Evolutionary conservation across 23 tunicate species (phyloP), one percentile per base, ranked within the genome.

Genomic region (Trididemnum miniatum): DNA sequence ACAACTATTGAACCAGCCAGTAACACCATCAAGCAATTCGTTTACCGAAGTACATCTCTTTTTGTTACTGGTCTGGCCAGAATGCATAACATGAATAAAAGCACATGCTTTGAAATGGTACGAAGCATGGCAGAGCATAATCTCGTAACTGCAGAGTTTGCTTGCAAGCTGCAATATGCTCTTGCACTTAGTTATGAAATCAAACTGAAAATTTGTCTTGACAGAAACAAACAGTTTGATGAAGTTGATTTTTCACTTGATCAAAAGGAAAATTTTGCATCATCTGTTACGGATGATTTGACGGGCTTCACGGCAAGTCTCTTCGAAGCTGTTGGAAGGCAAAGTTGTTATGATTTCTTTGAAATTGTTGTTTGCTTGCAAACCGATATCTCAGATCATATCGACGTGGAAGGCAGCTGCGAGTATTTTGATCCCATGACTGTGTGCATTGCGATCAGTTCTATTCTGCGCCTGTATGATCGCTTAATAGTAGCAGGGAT

Each of bases 141-240:
- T 3, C 23, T 77, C 3, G 4, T 15, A 7, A 2, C n/a, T 52
- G 82, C 52, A 77, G 28, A 18, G 5, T 3, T n/a, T 12, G 25
- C 18, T 25, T 15, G 15, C 54, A 57, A 32, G 32, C 26, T 77
- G 35, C 28, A 31, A 25, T 52, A 9, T 32, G 82, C 82, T 29
- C 2, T 77, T 15, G 82, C 82, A 3, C 22, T 77, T 26, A 67
- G 67, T 9, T 77, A 67, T 77, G 82, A 77, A 57, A 32, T 20
- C 12, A 24, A 67, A 26, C 27, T 77, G 39, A 77, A 77, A 32
- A n/a, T 28, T 4, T 77, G 54, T 51, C 25, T 77, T 36, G 36
- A 15, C 15, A 52, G 54, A 30, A 18, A 57, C 52, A 2, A 67
- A n/a, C 82, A 77, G 54, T 20, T 27, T 12, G 82, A 77, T 77